Conservation (phyloP, 2,888 invertebrate species). For the Parnassius mnemosyne region DNA sequence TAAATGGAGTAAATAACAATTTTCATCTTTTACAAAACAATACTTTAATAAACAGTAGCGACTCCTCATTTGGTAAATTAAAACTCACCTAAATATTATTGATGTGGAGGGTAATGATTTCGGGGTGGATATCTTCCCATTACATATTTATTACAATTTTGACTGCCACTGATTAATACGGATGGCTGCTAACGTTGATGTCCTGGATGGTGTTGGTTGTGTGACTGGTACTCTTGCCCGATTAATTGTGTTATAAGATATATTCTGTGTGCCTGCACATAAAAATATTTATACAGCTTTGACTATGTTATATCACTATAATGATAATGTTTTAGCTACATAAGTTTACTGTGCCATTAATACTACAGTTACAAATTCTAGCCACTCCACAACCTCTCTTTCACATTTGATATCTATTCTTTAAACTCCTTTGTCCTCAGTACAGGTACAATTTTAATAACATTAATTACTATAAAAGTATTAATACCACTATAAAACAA, state of each 20-base stretch:
- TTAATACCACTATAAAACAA: conserved; percentile 1
- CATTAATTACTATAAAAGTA: too few species aligned
- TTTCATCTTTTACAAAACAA: neutral
- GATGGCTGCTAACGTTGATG: conserved; percentile 5
- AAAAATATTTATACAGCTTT: neutral
- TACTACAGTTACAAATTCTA: too few species aligned
- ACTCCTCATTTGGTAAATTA: neutral
- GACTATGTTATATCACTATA: too few species aligned
- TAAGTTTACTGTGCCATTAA: too few species aligned
- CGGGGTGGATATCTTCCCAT: conserved; percentile 4
- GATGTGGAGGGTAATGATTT: conserved; percentile 7
- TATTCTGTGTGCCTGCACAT: conserved; percentile 9
- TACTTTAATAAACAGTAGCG: too few species aligned
- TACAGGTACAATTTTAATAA: too few species aligned
- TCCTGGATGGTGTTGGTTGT: conserved; percentile 3
- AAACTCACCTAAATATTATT: conserved; percentile 9
- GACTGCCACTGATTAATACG: conserved; percentile 1
- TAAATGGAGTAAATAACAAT: neutral
- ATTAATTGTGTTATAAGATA: conserved; percentile 2
- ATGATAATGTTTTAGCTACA: too few species aligned
- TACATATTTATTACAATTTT: conserved; percentile 13
- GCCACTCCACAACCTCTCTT: too few species aligned
- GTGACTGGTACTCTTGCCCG: conserved; percentile 1
- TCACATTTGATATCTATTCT: too few species aligned
- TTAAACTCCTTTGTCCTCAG: too few species aligned